Percentiles rank a stretch among this genome's conserved stretches.
Evolutionary conservation across 2,113 vertebrate species (phyloP).

Genomic region (Mobula birostris): DNA sequence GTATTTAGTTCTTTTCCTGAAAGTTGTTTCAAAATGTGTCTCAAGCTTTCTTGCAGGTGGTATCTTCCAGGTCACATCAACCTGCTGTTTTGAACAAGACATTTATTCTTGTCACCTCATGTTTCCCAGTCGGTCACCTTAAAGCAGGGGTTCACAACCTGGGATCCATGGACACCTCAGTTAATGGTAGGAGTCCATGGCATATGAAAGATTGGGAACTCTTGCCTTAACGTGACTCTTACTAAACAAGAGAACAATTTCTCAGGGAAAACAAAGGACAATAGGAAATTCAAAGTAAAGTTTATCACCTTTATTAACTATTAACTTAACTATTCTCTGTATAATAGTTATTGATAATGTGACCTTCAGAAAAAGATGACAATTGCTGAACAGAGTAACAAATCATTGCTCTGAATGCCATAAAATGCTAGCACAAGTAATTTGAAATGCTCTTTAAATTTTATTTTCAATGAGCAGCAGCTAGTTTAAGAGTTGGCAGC

Average conservation of each 20-base stretch:
- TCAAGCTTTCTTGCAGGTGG: too few relatives aligned
- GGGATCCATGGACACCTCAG: too few relatives aligned
- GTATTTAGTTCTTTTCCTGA: too few relatives aligned
- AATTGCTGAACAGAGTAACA: constrained; percentile 18
- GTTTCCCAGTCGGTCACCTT: too few relatives aligned
- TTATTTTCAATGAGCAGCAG: constrained; percentile 10
- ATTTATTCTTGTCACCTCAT: not conserved
- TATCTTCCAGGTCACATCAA: too few relatives aligned
- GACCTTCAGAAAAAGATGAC: constrained; percentile 23
- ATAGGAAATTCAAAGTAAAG: not conserved
- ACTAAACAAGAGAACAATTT: not conserved
- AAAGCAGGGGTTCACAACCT: too few relatives aligned
- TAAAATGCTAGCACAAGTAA: not conserved
- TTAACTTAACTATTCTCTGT: too few relatives aligned
- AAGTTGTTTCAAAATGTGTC: too few relatives aligned
- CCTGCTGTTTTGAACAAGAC: not conserved
- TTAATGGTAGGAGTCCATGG: too few relatives aligned
- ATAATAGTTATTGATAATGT: constrained; percentile 10
- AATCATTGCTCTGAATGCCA: constrained; percentile 20
- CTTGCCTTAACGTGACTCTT: too few relatives aligned
- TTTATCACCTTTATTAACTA: not conserved
- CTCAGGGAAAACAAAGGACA: not conserved
- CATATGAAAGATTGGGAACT: not conserved
- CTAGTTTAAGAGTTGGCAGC: not conserved
- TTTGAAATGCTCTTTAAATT: constrained; percentile 31